Conservation (phyloP, 2,888 invertebrate genomes). For the Aethes cnicana region DNA sequence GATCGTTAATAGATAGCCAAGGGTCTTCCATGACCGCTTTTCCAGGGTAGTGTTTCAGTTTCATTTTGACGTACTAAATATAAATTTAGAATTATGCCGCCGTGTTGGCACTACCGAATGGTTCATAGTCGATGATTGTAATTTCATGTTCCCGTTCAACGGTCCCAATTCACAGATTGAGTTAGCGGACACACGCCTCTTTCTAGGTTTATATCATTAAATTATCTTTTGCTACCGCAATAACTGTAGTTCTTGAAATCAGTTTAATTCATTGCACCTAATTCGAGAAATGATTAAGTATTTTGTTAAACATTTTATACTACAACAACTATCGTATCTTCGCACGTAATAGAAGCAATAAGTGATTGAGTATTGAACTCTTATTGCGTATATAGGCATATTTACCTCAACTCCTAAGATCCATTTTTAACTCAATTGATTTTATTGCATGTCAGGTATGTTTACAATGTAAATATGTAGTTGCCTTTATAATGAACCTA, state of each 20-base stretch:
- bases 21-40: constrained; percentile 91
- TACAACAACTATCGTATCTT: constrained; percentile 10
- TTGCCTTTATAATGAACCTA: constrained; percentile 1
- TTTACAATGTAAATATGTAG: not conserved
- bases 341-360: not conserved
- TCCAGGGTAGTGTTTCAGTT: constrained; percentile 92
- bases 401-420: no score
- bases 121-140: constrained; percentile 33
- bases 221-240: constrained; percentile 9
- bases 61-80: constrained; percentile 77
- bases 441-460: not conserved
- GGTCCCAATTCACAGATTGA: constrained; percentile 24
- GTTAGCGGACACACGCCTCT: constrained; percentile 17
- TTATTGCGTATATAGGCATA: not conserved
- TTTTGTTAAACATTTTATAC: constrained; percentile 3
- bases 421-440: no score
- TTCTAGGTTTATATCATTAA: constrained; percentile 19
- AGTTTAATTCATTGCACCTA: constrained; percentile 8
- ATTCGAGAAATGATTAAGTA: not conserved
- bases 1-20: constrained; percentile 85
- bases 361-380: constrained; percentile 1
- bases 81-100: constrained; percentile 1
- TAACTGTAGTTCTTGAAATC: constrained; percentile 8
- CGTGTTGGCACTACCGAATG: constrained; percentile 6
- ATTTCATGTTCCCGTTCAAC: constrained; percentile 49